Base-by-base conservation (phyloP, 2,888 invertebrate genomes). In the Calliphora vomitoria region DNA sequence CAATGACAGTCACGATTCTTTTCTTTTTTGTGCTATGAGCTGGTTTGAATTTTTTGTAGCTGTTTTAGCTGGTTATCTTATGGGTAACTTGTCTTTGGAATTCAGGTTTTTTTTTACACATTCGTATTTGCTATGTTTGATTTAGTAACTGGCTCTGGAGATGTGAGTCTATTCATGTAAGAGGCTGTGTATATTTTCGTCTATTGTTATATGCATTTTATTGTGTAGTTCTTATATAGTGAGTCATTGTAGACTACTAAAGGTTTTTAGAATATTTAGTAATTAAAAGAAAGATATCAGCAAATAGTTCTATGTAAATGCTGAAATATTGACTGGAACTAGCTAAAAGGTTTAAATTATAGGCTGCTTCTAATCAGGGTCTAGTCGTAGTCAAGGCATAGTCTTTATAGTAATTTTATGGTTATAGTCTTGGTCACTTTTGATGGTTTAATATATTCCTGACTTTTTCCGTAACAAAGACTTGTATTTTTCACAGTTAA, bases 1-100 rank as follows among this genome's bases (percentile, higher is more conserved):
- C 75, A 62, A 53, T 85, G 85, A 64, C 62, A 81, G 76, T 75
- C 75, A 85, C 74, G 84, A 74, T 75, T 62, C 15, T 15, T 62
- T 50, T 74, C 10, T 66, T 47, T 55, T 58, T 25, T 18, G 15
- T 41, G 5, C 25, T 64, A 5, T 15, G n/a, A 15, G 41, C 25
- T 68, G 4, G 13, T 20, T 44, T 25, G 13, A 25, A 25, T 25
- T 47, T 50, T 44, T 15, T 10, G 35, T 31, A 5, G n/a, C 20
- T 41, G 25, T 47, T 41, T 1, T 72, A 44, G 20, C 15, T 69
- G 38, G 25, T 64, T 78, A 35, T 69, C 53, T 53, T 76, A 41
- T 18, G 41, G 60, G 47, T 58, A 62, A 62, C 69, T 31, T 55
- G 60, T 72, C 38, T 78, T 66, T 35, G 5, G 6, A 41, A 38